Percentiles rank a stretch among this genome's conserved stretches.
phyloP scores from a whole-genome alignment of 2,113 vertebrate genomes.

The Danio rerio region DNA sequence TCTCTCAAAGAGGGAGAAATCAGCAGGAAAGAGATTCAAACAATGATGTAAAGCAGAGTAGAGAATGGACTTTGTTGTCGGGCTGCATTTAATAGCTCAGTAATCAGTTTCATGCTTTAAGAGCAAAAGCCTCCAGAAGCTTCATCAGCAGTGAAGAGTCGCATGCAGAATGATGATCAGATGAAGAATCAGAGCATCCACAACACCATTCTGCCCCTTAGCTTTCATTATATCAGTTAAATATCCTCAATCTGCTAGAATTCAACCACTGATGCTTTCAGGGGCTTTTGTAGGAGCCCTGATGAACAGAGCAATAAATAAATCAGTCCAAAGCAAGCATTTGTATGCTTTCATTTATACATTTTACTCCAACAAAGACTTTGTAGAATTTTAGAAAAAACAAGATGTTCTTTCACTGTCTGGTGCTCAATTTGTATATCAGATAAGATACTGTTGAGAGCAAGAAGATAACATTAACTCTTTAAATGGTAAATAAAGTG shows the following conservation, averaged over 20 bases:
- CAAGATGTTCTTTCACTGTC: neutral
- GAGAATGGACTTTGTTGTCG: neutral
- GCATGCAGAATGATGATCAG: constrained; percentile 3
- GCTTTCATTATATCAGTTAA: constrained; percentile 18
- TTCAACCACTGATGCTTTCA: neutral
- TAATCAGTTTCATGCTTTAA: neutral
- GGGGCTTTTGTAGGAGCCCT: neutral
- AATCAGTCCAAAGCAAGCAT: neutral
- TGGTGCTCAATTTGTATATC: constrained; percentile 16
- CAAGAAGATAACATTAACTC: no score
- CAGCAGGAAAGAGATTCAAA: neutral
- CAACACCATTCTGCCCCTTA: neutral
- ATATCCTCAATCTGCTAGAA: neutral
- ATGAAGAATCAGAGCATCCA: neutral
- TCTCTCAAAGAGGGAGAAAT: neutral
- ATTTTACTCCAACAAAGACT: neutral
- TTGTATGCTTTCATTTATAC: neutral
- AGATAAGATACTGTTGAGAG: neutral
- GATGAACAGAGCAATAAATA: no score
- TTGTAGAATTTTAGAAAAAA: neutral
- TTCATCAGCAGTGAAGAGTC: constrained; percentile 1
- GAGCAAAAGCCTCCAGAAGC: neutral
- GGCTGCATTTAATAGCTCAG: neutral
- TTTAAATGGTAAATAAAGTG: no score
- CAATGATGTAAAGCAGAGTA: neutral